Conservation (phyloP, 1,140 invertebrate species). For the Apis florea region DNA sequence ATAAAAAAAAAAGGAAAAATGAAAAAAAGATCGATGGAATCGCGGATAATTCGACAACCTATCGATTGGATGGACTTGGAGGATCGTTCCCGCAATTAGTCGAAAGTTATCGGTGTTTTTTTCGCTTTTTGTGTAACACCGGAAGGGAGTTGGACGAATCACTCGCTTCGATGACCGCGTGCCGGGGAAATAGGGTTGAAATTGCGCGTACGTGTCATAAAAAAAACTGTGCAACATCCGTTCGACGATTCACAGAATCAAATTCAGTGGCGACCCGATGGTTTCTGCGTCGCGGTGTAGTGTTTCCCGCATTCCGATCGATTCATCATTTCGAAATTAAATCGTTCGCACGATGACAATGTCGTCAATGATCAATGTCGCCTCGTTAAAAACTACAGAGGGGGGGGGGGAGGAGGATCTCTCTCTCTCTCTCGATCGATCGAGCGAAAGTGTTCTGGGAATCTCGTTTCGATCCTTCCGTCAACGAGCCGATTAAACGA, state of each 20-base stretch:
- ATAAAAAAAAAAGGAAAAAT: background rate
- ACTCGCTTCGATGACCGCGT: no score
- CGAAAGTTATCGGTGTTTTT: background rate
- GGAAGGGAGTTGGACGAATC: no score
- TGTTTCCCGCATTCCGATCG: background rate
- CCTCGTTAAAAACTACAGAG: no score
- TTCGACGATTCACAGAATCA: constrained; percentile 2
- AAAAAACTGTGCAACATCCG: background rate
- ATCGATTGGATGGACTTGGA: background rate
- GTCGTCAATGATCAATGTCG: no score
- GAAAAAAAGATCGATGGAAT: background rate
- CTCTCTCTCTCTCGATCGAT: no score
- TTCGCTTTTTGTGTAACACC: background rate
- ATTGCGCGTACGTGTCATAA: background rate
- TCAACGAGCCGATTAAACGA: no score
- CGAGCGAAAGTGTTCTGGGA: no score
- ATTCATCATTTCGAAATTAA: constrained; percentile 28
- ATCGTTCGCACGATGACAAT: background rate
- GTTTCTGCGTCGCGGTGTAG: background rate
- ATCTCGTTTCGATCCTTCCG: no score
- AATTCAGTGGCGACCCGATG: no score
- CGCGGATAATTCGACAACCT: background rate
- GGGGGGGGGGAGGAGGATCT: no score
- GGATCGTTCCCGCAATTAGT: background rate
- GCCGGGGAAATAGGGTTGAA: no score